A percentile compares a stretch with the other conserved stretches of the same genome.
Evolutionary conservation across 1,140 invertebrate species (phyloP).

Genomic region (Watersipora subatra): DNA sequence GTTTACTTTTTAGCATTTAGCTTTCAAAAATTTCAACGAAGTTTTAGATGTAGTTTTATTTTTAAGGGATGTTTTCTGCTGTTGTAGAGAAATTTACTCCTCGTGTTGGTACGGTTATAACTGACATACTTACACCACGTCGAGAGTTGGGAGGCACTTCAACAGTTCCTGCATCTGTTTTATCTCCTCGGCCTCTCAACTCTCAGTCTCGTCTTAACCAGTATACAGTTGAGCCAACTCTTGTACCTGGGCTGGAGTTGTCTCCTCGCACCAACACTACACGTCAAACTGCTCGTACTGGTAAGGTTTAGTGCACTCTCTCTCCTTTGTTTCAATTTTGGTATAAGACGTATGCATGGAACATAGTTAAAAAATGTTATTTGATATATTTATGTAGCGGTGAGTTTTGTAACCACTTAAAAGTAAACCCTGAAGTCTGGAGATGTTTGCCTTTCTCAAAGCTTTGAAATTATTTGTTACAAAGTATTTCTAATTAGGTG

Average conservation of each 20-base stretch:
- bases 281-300: neutral
- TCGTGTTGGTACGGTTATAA: constrained; percentile 8
- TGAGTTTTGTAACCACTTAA: no score
- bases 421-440: no score
- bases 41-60: neutral
- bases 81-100: constrained; percentile 19
- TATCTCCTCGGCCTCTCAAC: neutral
- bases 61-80: constrained; percentile 4
- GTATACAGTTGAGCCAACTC: constrained; percentile 13
- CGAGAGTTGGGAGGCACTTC: neutral
- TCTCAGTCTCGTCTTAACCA: neutral
- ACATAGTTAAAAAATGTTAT: no score
- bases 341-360: no score
- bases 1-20: neutral
- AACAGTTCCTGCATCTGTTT: no score
- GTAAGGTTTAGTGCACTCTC: no score
- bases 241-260: constrained; percentile 18
- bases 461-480: no score
- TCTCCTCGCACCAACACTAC: constrained; percentile 8
- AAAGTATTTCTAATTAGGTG: no score
- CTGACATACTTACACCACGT: neutral
- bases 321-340: no score
- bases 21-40: neutral
- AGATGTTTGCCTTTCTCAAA: no score
- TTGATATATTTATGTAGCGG: no score